Percentiles rank a stretch among this genome's conserved stretches.
Conservation (phyloP, 2,797 vertebrate genomes). For the Etheostoma perlongum region DNA sequence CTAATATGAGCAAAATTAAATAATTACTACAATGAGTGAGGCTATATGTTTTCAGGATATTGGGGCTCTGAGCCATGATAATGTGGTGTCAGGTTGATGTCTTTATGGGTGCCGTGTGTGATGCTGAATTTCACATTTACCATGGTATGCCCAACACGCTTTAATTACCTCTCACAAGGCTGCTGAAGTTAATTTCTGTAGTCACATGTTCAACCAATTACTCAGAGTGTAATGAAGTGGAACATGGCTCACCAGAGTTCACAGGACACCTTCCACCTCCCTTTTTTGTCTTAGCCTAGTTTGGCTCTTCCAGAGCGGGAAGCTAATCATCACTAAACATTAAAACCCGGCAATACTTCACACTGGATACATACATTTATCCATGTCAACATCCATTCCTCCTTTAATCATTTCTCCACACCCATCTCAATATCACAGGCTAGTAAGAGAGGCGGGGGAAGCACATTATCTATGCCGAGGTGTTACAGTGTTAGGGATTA, state of each 20-base stretch:
- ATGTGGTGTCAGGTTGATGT: conserved; percentile 38
- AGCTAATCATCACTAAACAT: conserved; percentile 67
- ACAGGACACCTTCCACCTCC: conserved; percentile 37
- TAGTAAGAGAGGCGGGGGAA: conserved; percentile 53
- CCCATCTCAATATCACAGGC: conserved; percentile 79
- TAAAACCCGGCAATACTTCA: conserved; percentile 57
- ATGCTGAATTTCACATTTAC: conserved; percentile 10
- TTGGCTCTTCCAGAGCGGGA: conserved; percentile 55
- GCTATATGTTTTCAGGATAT: conserved; percentile 22
- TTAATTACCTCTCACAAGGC: conserved; percentile 77
- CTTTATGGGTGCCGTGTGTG: conserved; percentile 10
- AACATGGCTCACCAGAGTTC: conserved; percentile 73
- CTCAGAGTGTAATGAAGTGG: conserved; percentile 76
- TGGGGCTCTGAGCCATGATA: conserved; percentile 16
- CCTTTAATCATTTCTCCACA: conserved; percentile 71
- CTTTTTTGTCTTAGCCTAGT: conserved; percentile 49
- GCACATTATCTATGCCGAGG: conserved; percentile 80
- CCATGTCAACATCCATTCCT: conserved; percentile 70
- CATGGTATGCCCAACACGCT: neutral
- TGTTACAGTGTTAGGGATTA: conserved; percentile 84
- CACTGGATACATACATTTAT: conserved; percentile 63
- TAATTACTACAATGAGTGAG: neutral
- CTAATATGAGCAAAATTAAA: conserved; percentile 10
- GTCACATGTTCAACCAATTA: conserved; percentile 77
- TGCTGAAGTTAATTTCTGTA: conserved; percentile 72